Conservation (phyloP, 2,113 vertebrate species). For the Cyanoliseus patagonus region DNA sequence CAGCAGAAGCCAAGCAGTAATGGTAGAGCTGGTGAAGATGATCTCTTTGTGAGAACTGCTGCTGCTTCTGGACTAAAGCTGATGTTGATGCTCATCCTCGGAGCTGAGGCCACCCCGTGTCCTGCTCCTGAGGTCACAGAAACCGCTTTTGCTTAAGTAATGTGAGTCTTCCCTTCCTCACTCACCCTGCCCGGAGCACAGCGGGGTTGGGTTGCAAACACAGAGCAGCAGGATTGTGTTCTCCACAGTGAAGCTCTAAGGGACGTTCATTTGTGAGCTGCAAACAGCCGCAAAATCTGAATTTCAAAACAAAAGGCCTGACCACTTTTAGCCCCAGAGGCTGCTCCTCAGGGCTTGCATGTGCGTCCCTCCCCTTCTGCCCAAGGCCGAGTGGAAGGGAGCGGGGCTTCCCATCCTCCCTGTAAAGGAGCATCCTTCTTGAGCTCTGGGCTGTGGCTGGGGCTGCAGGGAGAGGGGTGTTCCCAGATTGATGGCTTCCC, state of each 20-base stretch:
- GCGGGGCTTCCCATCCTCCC: rapidly evolving
- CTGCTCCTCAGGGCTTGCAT: background rate
- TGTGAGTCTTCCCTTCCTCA: background rate
- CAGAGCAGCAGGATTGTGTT: background rate
- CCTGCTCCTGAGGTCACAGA: background rate
- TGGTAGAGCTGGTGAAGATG: background rate
- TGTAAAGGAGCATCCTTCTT: background rate
- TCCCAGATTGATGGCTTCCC: background rate
- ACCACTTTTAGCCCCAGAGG: background rate
- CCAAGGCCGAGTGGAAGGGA: background rate
- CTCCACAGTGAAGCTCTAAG: background rate
- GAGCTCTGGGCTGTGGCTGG: background rate
- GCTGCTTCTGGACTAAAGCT: background rate
- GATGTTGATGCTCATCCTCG: background rate
- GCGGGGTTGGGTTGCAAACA: background rate
- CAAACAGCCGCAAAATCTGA: background rate
- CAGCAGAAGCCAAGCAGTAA: background rate
- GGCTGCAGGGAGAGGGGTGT: background rate
- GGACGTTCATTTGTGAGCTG: background rate
- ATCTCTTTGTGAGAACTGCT: background rate
- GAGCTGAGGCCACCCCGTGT: background rate
- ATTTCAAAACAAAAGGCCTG: background rate
- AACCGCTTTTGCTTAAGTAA: background rate
- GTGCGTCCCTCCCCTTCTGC: background rate
- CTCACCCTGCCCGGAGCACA: background rate